Evolutionary conservation across 64 coral and sea anemone species (phyloP).

Genomic region (Astreopora myriophthalma): DNA sequence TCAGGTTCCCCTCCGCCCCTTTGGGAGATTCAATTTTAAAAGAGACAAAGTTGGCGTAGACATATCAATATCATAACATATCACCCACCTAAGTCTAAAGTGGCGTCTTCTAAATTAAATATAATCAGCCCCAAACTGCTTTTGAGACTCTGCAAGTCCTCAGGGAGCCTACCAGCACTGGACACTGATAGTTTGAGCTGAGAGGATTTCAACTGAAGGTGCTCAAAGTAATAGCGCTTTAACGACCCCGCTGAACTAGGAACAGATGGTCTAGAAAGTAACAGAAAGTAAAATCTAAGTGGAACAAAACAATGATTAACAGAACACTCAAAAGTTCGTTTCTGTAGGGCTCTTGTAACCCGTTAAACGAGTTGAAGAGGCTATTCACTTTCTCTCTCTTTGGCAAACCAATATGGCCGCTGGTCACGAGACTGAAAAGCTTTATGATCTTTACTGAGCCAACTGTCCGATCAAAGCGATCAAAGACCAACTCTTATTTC

Average conservation of each 20-base stretch:
- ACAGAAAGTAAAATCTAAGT: too few species aligned
- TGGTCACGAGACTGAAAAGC: too few species aligned
- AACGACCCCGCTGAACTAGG: constrained; percentile 56
- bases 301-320: too few species aligned
- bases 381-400: too few species aligned
- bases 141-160: constrained; percentile 84
- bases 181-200: constrained; percentile 89
- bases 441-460: too few species aligned
- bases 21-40: background rate
- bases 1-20: too few species aligned
- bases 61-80: too few species aligned
- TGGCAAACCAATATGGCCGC: too few species aligned
- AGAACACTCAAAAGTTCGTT: too few species aligned
- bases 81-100: constrained; percentile 83
- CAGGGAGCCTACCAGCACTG: constrained; percentile 77
- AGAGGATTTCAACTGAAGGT: constrained; percentile 84
- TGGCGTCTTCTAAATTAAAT: constrained; percentile 90
- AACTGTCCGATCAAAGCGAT: background rate
- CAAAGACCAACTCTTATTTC: too few species aligned
- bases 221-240: constrained; percentile 97
- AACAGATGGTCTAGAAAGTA: constrained; percentile 27
- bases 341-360: too few species aligned
- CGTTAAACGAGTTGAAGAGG: too few species aligned
- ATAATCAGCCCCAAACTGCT: constrained; percentile 82
- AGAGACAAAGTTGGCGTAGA: background rate